Percentiles rank a stretch among this genome's conserved stretches.
Conservation (phyloP, 2,113 vertebrate genomes). For the Hippoglossus stenolepis region DNA sequence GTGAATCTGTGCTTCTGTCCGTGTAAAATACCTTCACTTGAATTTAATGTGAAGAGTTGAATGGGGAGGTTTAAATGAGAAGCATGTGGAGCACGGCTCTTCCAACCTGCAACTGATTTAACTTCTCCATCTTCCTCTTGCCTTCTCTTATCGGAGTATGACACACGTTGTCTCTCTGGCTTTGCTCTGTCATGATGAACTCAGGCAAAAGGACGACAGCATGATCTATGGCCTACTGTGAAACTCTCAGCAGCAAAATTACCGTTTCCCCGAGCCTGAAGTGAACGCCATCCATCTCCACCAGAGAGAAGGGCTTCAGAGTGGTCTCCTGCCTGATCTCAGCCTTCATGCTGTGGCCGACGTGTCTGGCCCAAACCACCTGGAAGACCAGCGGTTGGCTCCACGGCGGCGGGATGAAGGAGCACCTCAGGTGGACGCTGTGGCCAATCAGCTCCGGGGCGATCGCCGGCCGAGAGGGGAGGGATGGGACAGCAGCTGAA, state of each 20-base stretch:
- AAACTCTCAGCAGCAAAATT: slow-evolving; percentile 58
- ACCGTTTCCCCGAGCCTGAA: slow-evolving; percentile 87
- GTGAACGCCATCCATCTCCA: slow-evolving; percentile 81
- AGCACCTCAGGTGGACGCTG: slow-evolving; percentile 82
- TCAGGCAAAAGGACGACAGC: too few species aligned
- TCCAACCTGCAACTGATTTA: slow-evolving; percentile 64
- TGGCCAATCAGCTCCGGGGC: slow-evolving; percentile 73
- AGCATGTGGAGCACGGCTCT: slow-evolving; percentile 44
- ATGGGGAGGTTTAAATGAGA: slow-evolving; percentile 24
- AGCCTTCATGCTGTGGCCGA: slow-evolving; percentile 79
- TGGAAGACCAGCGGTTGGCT: slow-evolving; percentile 57
- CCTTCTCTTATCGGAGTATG: slow-evolving; percentile 16
- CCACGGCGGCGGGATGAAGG: slow-evolving; percentile 62
- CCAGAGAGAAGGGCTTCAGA: slow-evolving; percentile 70
- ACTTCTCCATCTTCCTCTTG: slow-evolving; percentile 29
- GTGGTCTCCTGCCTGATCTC: slow-evolving; percentile 82
- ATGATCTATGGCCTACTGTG: too few species aligned
- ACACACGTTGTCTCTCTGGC: slow-evolving; percentile 3
- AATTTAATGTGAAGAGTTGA: background rate
- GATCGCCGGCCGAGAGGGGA: slow-evolving; percentile 74
- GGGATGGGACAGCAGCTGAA: slow-evolving; percentile 62
- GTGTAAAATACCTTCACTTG: background rate
- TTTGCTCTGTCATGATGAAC: too few species aligned
- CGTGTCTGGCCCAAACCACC: slow-evolving; percentile 84
- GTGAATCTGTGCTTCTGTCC: too few species aligned